Base-by-base conservation (phyloP, 1,140 invertebrate species). In the Drosophila rufa region DNA sequence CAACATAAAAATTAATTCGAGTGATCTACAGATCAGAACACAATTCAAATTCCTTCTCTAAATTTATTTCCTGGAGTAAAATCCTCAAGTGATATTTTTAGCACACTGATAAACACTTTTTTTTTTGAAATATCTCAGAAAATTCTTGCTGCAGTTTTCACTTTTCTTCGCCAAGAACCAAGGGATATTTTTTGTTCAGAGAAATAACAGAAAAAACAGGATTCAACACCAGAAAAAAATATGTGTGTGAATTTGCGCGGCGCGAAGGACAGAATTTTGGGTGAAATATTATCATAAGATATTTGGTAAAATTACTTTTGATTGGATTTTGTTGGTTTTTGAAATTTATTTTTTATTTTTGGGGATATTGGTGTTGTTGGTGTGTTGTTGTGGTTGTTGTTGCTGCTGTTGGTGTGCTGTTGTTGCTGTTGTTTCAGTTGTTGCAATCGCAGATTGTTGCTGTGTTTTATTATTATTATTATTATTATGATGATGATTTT, bases 271-370 rank as follows among this genome's bases (percentile, higher is more conserved):
- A 15, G 25, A 15, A 38, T 9, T 55, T 15, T 53, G 19, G 8
- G 8, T 38, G 3, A 42, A 7, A n/a, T 42, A 15, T 7, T n/a
- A n/a, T n/a, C 0, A 53, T 53, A 2, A 9, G n/a, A 9, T 36
- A 11, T 11, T 36, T 36, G 4, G 8, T 9, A 8, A 30, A 51
- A 55, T 38, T 38, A 55, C 33, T 38, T 55, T 53, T 55, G 17
- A 14, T 36, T 55, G 19, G 19, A 55, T 67, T 70, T 46, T 69
- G 53, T 40, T 64, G 59, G 36, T 59, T 64, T 46, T 69, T 75
- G 42, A 66, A 25, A 25, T 4, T 25, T 71, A 45, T 84, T 71
- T 73, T 82, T 36, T 84, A 71, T 73, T 82, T 36, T 70, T 69
- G 69, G 36, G 27, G 25, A 62, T 58, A 62, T 75, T 45, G 50